Evolutionary conservation across 2,113 vertebrate species (phyloP), one percentile per base, ranked within the genome.

Genomic region (Nesospiza acunhae): DNA sequence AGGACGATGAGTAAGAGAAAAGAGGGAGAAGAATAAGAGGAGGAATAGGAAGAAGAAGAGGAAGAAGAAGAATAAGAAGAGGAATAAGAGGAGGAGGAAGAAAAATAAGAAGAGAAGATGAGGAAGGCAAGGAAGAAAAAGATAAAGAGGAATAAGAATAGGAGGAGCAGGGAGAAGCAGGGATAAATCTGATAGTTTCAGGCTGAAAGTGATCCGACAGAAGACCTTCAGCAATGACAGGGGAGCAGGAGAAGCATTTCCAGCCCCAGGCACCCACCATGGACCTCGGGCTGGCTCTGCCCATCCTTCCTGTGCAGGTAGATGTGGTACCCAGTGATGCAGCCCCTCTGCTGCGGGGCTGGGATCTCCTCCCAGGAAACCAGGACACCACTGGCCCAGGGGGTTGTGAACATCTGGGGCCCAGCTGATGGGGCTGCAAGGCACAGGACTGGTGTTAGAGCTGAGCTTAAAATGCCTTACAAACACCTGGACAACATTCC

Each of bases 301-400:
- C 72, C 31, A 35, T 35, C 55, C 70, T 31, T 72, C 6, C 91
- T 92, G 41, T 67, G 96, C 87, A 98, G 91, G 73, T 98, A 98
- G 7, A 98, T 39, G 3, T 20, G 96, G 90, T 98, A 98, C 3
- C 5, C 59, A 1, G 92, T 62, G 92, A 98, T 88, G 93, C 98
- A 98, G 84, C 98, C 98, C 87, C 83, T 84, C 59, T 91, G 97
- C n/a, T 97, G 94, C 17, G 46, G 30, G 2, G 64, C 83, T 24
- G 98, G 97, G 88, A 98, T 70, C 19, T 88, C 86, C 28, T 87
- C 69, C 98, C 98, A 98, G 1, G 94, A 97, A 37, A 98, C 95
- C 47, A 94, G 47, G 52, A 97, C 1, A 0, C 73, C 68, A 0
- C 92, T 33, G 23, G n/a, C 63, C 74, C 44, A 8, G 4, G 72